Conservation (phyloP, 23 tunicate species). For the Phallusia fumigata region DNA sequence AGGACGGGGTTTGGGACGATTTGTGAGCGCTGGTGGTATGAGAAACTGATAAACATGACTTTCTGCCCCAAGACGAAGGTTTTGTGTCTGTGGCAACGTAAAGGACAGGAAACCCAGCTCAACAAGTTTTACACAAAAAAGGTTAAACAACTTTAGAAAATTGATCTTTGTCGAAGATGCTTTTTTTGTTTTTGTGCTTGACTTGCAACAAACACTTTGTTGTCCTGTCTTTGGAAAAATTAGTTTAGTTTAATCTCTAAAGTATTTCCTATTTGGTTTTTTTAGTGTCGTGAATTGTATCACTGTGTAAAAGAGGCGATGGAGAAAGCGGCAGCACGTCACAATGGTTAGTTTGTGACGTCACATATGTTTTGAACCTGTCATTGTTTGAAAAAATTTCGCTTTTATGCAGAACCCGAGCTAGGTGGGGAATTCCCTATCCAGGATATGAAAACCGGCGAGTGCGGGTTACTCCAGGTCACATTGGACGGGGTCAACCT, state of each 20-base stretch:
- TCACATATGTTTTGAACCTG: neutral
- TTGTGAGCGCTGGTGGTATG: conserved; percentile 99
- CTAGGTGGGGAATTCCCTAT: conserved; percentile 99
- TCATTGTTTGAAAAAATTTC: too few species aligned
- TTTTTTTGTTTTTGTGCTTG: too few species aligned
- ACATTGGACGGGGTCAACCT: conserved; percentile 92
- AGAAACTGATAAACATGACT: conserved; percentile 97
- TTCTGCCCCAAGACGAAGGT: conserved; percentile 99
- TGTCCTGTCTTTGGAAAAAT: neutral
- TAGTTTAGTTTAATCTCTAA: neutral
- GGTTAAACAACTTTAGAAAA: conserved; percentile 24
- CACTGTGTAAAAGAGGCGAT: conserved; percentile 97
- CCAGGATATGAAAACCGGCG: conserved; percentile 88
- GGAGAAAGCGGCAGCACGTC: conserved; percentile 97
- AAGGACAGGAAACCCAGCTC: conserved; percentile 88
- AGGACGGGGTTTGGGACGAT: conserved; percentile 96
- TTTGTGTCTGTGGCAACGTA: conserved; percentile 94
- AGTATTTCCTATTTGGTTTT: neutral
- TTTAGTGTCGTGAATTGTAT: conserved; percentile 94
- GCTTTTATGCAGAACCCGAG: conserved; percentile 61
- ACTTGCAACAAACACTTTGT: neutral
- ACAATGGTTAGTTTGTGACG: conserved; percentile 53
- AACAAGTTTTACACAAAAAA: conserved; percentile 97
- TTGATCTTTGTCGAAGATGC: too few species aligned
- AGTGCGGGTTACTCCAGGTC: conserved; percentile 94